Evolutionary conservation across 2,797 vertebrate species (phyloP).

Genomic region (Pithecia hirsuta): DNA sequence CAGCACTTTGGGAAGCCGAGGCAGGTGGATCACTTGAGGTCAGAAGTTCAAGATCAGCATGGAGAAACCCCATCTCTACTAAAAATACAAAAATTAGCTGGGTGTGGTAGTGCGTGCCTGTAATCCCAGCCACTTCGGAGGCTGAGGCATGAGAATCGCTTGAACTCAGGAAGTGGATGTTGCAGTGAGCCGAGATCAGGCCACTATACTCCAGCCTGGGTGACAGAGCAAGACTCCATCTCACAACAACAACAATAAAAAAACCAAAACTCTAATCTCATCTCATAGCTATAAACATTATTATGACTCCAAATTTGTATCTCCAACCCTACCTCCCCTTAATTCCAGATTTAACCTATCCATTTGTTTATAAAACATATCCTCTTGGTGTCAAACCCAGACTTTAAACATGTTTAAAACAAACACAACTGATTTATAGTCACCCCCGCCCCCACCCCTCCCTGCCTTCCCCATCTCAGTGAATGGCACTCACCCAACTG

Average conservation of each 20-base stretch:
- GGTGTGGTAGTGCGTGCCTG: neutral
- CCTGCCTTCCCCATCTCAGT: neutral
- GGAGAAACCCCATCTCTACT: too few species aligned
- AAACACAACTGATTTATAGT: neutral
- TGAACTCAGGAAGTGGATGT: neutral
- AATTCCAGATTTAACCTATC: neutral
- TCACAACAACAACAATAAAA: neutral
- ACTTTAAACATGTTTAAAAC: neutral
- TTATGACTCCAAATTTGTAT: neutral
- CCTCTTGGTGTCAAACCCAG: neutral
- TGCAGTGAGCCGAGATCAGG: neutral
- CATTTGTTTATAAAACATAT: constrained; percentile 15
- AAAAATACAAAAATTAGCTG: too few species aligned
- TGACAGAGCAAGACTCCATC: neutral
- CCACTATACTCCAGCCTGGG: neutral
- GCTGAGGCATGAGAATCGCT: neutral
- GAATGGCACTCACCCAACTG: neutral
- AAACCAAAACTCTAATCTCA: neutral
- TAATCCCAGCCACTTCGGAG: neutral
- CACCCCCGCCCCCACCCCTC: neutral
- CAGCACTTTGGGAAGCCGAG: neutral
- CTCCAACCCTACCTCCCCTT: neutral
- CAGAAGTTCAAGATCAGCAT: too few species aligned
- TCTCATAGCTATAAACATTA: neutral
- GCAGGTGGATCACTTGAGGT: too few species aligned